phyloP scores from a whole-genome alignment of 2,888 invertebrate genomes.

The Coleophora flavipennella region DNA sequence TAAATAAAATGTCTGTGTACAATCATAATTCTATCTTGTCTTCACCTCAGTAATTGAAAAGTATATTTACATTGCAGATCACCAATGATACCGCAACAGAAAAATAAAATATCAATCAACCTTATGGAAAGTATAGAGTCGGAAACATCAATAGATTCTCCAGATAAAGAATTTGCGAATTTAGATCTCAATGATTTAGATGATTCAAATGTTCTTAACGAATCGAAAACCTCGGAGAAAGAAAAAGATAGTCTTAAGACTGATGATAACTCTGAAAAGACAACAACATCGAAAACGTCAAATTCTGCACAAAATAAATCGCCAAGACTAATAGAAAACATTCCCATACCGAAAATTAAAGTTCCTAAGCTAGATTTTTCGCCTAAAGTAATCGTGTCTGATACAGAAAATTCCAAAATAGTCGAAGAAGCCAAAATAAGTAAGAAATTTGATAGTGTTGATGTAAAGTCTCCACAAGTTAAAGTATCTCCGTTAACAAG shows the following conservation, averaged over 20 bases:
- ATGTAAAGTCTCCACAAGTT: constrained; percentile 37
- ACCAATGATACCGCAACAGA: constrained; percentile 60
- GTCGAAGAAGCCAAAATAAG: constrained; percentile 30
- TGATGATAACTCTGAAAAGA: constrained; percentile 40
- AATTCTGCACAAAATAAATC: constrained; percentile 26
- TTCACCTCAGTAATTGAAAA: neutral
- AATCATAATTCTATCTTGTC: too few relatives aligned
- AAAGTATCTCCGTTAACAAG: constrained; percentile 51
- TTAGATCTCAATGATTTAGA: constrained; percentile 58
- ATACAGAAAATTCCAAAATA: constrained; percentile 48
- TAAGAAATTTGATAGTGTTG: constrained; percentile 28
- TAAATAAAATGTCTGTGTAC: too few relatives aligned
- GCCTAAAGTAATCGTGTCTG: constrained; percentile 34
- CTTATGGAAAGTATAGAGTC: constrained; percentile 69
- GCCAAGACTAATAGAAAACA: constrained; percentile 27
- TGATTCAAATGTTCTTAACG: constrained; percentile 42
- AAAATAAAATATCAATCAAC: constrained; percentile 66
- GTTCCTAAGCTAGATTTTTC: constrained; percentile 52
- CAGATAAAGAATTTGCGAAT: constrained; percentile 59
- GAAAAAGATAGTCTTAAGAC: constrained; percentile 34
- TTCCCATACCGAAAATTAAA: constrained; percentile 51
- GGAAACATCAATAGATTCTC: constrained; percentile 65
- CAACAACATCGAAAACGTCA: constrained; percentile 29
- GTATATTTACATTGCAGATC: constrained; percentile 37
- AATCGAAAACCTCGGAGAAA: constrained; percentile 31